Percentiles rank a stretch among this genome's conserved stretches.
These are phyloP conservation scores for Cyclargus thomasi DNA, from an alignment of 1,140 invertebrate genomes.

Conservation along the genomic window DNA sequence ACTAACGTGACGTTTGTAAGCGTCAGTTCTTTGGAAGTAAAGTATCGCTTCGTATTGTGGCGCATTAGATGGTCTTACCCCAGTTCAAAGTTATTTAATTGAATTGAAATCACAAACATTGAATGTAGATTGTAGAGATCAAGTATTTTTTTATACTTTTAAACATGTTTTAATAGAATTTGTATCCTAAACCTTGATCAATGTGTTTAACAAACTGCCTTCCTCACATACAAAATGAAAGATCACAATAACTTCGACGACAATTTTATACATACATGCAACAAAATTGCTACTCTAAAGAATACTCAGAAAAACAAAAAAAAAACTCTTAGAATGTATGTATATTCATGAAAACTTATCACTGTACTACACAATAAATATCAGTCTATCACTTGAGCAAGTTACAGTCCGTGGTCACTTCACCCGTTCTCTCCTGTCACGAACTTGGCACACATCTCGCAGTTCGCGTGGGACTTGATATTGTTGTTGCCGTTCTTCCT, in stretches of 20 bases:
- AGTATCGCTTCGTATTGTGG: no score
- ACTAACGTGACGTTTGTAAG: no score
- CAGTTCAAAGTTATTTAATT: no score
- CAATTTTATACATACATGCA: neutral
- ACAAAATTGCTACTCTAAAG: neutral
- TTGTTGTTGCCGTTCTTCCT: conserved; percentile 64
- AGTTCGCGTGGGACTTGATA: conserved; percentile 54
- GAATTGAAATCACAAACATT: no score
- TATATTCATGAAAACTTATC: neutral
- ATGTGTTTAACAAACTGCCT: no score
- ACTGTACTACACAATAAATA: conserved; percentile 12
- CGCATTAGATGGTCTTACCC: no score
- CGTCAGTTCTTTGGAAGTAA: no score
- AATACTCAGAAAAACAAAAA: neutral
- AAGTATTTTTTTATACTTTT: no score
- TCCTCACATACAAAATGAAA: no score
- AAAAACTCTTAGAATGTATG: neutral
- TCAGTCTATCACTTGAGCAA: conserved; percentile 15
- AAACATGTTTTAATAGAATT: no score
- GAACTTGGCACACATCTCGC: conserved; percentile 51
- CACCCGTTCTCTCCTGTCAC: conserved; percentile 42
- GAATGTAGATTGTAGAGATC: no score
- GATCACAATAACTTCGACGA: neutral
- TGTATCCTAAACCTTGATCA: no score
- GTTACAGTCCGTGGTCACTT: conserved; percentile 18